phyloP scores from a whole-genome alignment of 2,113 vertebrate genomes.

The Gymnogyps californianus region DNA sequence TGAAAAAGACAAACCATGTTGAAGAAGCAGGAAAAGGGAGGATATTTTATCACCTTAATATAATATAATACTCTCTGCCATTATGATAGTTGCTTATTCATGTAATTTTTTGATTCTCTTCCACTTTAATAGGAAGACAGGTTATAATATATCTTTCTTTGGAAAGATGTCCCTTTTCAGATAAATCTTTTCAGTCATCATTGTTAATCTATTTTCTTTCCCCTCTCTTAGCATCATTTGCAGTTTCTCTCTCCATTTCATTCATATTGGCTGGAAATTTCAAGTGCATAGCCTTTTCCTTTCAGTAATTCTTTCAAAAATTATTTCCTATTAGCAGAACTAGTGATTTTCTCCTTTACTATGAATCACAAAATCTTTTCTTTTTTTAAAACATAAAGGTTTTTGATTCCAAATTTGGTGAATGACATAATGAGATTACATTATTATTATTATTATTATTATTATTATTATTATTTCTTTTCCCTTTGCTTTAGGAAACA shows the following conservation, averaged over 20 bases:
- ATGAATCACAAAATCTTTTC: background rate
- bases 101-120: background rate
- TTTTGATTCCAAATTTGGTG: background rate
- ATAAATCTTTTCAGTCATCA: background rate
- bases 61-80: background rate
- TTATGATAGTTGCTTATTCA: background rate
- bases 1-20: background rate
- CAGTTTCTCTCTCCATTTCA: background rate
- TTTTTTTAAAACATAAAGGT: background rate
- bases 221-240: background rate
- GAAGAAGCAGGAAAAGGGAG: background rate
- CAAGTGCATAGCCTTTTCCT: background rate
- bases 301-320: background rate
- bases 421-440: background rate
- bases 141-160: background rate
- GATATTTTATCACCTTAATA: background rate
- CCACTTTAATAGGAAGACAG: background rate
- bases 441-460: background rate
- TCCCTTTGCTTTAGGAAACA: background rate
- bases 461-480: background rate
- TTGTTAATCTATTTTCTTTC: background rate
- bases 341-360: background rate
- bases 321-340: background rate
- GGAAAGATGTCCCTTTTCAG: background rate
- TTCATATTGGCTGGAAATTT: background rate